A percentile compares a stretch with the other conserved stretches of the same genome.
Conservation (phyloP, 2,888 invertebrate species). For the Philhelius pedissequus region DNA sequence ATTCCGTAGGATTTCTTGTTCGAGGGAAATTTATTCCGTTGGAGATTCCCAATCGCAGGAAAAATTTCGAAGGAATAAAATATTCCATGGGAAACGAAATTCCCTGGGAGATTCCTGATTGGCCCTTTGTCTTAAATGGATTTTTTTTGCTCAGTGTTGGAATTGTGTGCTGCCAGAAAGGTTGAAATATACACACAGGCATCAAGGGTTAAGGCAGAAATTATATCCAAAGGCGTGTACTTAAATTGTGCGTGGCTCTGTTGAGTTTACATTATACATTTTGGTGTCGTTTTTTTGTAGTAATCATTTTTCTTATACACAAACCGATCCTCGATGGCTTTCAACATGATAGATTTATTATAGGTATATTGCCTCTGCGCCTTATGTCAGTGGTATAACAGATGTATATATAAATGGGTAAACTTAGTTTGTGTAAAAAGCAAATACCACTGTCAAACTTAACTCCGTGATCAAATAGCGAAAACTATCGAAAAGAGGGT, state of each 20-base stretch:
- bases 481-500: neutral
- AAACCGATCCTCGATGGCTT: slow-evolving; percentile 37
- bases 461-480: neutral
- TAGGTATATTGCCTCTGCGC: neutral
- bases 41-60: too few relatives aligned
- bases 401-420: neutral
- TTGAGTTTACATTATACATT: neutral
- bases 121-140: too few relatives aligned
- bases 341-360: slow-evolving; percentile 54
- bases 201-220: slow-evolving; percentile 8
- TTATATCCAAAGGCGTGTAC: slow-evolving; percentile 49
- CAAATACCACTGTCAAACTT: slow-evolving; percentile 40
- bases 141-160: neutral
- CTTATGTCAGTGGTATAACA: neutral
- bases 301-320: slow-evolving; percentile 48
- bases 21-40: too few relatives aligned
- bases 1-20: too few relatives aligned
- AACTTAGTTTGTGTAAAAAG: neutral
- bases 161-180: neutral
- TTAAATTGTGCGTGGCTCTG: slow-evolving; percentile 39
- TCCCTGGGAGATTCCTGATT: too few relatives aligned
- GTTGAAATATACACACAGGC: neutral
- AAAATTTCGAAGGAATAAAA: too few relatives aligned
- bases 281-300: slow-evolving; percentile 64
- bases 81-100: too few relatives aligned